Evolutionary conservation across 2,888 invertebrate species (phyloP), one percentile per base, ranked within the genome.

Genomic region (Eupithecia inturbata): DNA sequence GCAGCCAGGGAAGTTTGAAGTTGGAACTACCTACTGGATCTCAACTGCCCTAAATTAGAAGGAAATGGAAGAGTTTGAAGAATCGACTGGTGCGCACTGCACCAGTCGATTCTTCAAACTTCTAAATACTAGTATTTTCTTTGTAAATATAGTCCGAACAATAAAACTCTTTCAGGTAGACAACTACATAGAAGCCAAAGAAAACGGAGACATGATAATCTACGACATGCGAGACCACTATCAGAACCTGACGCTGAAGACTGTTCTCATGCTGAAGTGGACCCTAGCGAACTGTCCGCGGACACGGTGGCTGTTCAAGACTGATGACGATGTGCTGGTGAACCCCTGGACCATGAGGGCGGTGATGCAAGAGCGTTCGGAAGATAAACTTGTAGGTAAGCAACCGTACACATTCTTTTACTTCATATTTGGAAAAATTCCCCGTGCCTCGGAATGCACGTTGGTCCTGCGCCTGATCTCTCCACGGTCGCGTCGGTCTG

Each of bases 161-260:
- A 19, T 53, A 53, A 41, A 28, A 10, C n/a, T n/a, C 67, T 85
- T 49, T 14, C 85, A 94, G 94, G 85, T 84, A 75, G 88, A 91
- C 60, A 88, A 83, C 71, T 92, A 92, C 78, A 81, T 92, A 7
- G 96, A 96, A 85, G 92, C 95, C 9, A 92, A 92, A 78, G 85
- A 91, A 45, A 91, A 95, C 84, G 88, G 92, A 1, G 97, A 97
- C 82, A 85, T 97, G 49, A 90, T 97, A 57, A 95, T 96, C 36
- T 96, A 95, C 53, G 92, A 95, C 67, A 96, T 96, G 82, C 73
- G 88, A 12, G 97, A 97, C 82, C 94, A 95, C 41, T 96, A 96
- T 83, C 94, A 95, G 80, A 96, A 97, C 84, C 88, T 96, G 77
- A 96, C 96, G 0, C 91, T 96, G 80, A 97, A 97, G 90, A 95